These are phyloP conservation scores for Pogonognathellus flavescens DNA, from an alignment of 1,140 invertebrate genomes.

Conservation along the genomic window DNA sequence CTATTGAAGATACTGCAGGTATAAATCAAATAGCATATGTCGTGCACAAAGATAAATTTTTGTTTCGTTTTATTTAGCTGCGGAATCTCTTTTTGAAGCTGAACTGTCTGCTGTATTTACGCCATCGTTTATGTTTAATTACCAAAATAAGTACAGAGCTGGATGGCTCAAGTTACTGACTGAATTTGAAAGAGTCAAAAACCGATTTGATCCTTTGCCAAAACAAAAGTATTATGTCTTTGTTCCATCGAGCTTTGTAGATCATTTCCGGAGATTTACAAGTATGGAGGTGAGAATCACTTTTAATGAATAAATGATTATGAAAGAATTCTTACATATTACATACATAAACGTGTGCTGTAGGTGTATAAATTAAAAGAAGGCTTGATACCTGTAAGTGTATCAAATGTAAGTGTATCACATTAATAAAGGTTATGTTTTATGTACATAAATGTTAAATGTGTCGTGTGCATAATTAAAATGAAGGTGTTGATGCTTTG, in stretches of 20 bases:
- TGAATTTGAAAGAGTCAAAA: constrained; percentile 63
- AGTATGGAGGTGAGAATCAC: constrained; percentile 61
- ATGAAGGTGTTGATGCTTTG: background rate
- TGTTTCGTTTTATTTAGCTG: constrained; percentile 55
- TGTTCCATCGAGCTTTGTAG: constrained; percentile 63
- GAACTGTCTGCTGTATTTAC: constrained; percentile 59
- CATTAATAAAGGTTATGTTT: too few species aligned
- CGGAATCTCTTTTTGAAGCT: constrained; percentile 61
- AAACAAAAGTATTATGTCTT: constrained; percentile 59
- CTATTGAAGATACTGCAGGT: background rate
- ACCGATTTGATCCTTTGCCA: constrained; percentile 53
- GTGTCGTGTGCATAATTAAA: background rate
- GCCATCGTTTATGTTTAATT: constrained; percentile 58
- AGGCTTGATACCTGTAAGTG: too few species aligned
- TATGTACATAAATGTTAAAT: too few species aligned
- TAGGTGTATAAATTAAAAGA: too few species aligned
- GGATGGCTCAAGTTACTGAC: constrained; percentile 64
- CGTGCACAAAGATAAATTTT: too few species aligned
- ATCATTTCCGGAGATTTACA: constrained; percentile 62
- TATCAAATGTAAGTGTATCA: too few species aligned
- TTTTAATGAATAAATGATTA: background rate
- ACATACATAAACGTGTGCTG: too few species aligned
- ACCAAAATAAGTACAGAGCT: constrained; percentile 57
- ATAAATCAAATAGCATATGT: too few species aligned
- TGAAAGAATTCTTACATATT: too few species aligned